Evolutionary conservation across 2,888 invertebrate species (phyloP), one percentile per base, ranked within the genome.

Genomic region (Erebia aethiops): DNA sequence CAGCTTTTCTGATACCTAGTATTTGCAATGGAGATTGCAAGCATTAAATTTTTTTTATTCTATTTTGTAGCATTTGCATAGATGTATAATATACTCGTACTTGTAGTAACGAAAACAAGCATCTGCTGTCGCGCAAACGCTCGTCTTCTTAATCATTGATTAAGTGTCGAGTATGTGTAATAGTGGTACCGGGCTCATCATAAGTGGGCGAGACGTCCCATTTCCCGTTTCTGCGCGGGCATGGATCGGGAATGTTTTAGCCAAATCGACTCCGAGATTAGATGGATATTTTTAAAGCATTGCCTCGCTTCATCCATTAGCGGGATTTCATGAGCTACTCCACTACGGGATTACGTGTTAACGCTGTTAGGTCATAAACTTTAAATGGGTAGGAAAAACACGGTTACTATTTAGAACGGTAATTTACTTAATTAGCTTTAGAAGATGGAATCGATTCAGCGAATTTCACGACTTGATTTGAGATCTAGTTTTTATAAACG

Each of bases 261-360:
- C 84, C 87, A 85, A 86, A 88, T 88, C 86, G 88, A 86, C 86
- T 86, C 83, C 78, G 80, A 83, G 86, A 87, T 89, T 87, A 87
- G 85, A 86, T 83, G 87, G 87, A 88, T 89, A 89, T 89, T 89
- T 88, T 90, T 88, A 88, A 89, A 86, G 83, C 87, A 85, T 82
- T 82, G 82, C 86, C 84, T 84, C 87, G 88, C 84, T 83, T 87
- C 82, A 84, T 89, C 90, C 90, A 90, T 90, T 90, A 90, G 88
- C 84, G 81, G 83, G 82, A 86, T 88, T 87, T 88, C 85, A 85
- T 83, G 86, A 87, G 84, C 82, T 82, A 77, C 81, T 82, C 77
- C 73, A 81, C 79, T 82, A 81, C 80, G 83, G 82, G 81, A 83
- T 84, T 82, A 81, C 80, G 80, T 84, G 81, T 83, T 84, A 84